Evolutionary conservation across 2,113 vertebrate species (phyloP).

Genomic region (Stomatorhinus ivindoensis): DNA sequence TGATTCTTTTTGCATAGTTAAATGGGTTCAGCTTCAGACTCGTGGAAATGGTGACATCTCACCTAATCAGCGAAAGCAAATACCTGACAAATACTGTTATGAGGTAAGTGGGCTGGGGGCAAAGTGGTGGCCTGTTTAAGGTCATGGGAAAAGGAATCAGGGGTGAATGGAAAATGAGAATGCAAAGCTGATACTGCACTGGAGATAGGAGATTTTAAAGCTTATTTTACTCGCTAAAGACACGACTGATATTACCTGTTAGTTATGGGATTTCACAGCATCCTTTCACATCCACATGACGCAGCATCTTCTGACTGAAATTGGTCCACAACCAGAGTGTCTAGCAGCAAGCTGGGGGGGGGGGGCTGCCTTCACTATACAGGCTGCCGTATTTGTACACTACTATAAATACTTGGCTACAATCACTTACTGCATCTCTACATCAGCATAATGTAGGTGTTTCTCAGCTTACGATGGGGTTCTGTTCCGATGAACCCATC

Average conservation of each 20-base stretch:
- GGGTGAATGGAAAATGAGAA: not conserved
- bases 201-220: not conserved
- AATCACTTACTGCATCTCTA: not conserved
- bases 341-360: too few relatives aligned
- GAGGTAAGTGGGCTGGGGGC: not conserved
- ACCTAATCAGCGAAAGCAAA: not conserved
- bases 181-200: not conserved
- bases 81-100: not conserved
- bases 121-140: not conserved
- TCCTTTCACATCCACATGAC: not conserved
- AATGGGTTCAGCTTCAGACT: not conserved
- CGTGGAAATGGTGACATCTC: constrained; percentile 12
- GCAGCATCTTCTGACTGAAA: not conserved
- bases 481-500: not conserved
- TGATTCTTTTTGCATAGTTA: constrained; percentile 18
- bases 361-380: not conserved
- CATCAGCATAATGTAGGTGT: not conserved
- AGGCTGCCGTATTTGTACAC: not conserved
- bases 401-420: not conserved
- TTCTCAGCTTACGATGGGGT: not conserved
- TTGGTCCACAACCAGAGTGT: not conserved
- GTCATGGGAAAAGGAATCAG: not conserved
- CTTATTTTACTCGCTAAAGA: not conserved
- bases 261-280: not conserved
- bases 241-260: not conserved